A percentile compares a stretch with the other conserved stretches of the same genome.
Evolutionary conservation across 2,113 vertebrate species (phyloP).

Genomic region (Pteronura brasiliensis): DNA sequence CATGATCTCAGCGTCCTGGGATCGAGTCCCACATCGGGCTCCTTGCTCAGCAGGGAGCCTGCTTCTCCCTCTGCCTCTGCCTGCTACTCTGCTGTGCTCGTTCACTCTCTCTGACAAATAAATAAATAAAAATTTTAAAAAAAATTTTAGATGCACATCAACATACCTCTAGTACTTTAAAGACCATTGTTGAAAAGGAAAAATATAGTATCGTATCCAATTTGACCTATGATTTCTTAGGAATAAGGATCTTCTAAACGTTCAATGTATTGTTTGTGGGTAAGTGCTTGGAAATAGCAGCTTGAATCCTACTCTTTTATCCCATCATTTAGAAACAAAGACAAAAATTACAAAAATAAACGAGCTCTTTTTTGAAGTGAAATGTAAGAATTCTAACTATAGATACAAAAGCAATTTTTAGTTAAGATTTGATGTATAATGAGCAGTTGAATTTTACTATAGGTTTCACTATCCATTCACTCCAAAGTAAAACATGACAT

Average conservation of each 20-base stretch:
- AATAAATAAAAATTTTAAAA: too few relatives aligned
- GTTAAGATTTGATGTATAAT: conserved; percentile 1
- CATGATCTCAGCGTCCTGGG: too few relatives aligned
- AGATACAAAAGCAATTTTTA: conserved; percentile 47
- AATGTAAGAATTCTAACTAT: conserved; percentile 49
- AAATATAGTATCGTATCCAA: conserved; percentile 7
- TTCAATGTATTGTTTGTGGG: conserved; percentile 47
- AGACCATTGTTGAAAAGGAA: conserved; percentile 23
- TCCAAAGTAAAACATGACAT: background rate
- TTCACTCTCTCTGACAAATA: too few relatives aligned
- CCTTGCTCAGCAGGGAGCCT: too few relatives aligned
- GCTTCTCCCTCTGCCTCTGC: too few relatives aligned
- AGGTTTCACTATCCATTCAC: conserved; percentile 29
- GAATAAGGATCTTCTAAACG: conserved; percentile 32
- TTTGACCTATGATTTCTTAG: conserved; percentile 46
- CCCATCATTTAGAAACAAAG: conserved; percentile 53
- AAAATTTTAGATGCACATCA: background rate
- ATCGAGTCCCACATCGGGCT: too few relatives aligned
- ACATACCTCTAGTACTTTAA: conserved; percentile 6
- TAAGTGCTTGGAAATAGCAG: conserved; percentile 34
- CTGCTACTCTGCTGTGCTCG: too few relatives aligned
- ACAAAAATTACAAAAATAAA: conserved; percentile 54
- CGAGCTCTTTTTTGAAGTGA: conserved; percentile 27
- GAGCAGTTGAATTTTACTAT: conserved; percentile 1
- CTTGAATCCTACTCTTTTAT: conserved; percentile 47